Base-by-base conservation (phyloP, 2,113 vertebrate genomes). In the Craseonycteris thonglongyai region DNA sequence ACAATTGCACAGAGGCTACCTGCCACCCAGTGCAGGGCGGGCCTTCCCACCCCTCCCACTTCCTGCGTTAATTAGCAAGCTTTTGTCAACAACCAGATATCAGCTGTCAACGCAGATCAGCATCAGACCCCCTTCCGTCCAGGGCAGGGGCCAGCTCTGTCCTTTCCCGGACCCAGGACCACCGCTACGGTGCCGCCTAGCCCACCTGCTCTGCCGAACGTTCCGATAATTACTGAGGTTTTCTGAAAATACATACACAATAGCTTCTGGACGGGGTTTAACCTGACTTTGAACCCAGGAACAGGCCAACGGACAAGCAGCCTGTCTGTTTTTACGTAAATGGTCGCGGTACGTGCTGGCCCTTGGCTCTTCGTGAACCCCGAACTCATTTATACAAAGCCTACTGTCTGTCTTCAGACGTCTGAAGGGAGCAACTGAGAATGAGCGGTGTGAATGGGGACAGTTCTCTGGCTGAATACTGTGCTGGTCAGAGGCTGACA, bases 401-500 rank as follows among this genome's bases (percentile, higher is more conserved):
- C 42, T 16, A 66, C 3, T 12, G 65, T 28, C 95, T 87, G 0
- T 91, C 95, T 96, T 91, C 54, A 92, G 49, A 82, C 75, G 86
- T 21, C 35, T 74, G 71, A 79, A 24, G 79, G 16, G 33, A 16
- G 69, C 45, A 74, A 92, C 18, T 49, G 76, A 85, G 76, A 90
- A 81, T 0, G 9, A 45, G 38, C 26, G 49, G 72, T 81, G 87
- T 91, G 92, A 93, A 93, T 69, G 93, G 78, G 58, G 91, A 83
- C 28, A 65, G 28, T 75, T 97, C 80, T 51, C 49, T 51, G 16
- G 0, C 7, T 74, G 81, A 97, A 76, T 86, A 92, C 47, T 88
- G 38, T 28, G 66, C 63, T 90, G 85, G 90, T 95, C 95, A 91
- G n/a, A n/a, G n/a, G n/a, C n/a, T n/a, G n/a, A n/a, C n/a, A n/a